Conservation (phyloP, 2,113 vertebrate genomes). For the Smithornis capensis region DNA sequence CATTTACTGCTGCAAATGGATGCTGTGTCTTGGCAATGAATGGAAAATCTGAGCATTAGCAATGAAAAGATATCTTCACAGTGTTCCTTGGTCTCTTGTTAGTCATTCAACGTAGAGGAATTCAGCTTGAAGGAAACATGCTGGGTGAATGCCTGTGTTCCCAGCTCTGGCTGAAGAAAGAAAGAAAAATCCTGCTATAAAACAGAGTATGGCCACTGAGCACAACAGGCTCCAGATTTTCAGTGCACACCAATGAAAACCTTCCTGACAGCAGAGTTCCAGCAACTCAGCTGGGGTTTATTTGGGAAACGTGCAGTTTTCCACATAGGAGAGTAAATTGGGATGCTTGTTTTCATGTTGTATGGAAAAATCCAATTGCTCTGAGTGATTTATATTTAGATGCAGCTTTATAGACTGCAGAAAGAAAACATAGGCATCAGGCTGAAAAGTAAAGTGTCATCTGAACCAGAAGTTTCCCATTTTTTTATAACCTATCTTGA, state of each 20-base stretch:
- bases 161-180: not conserved
- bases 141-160: constrained; percentile 43
- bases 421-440: not conserved
- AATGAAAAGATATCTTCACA: constrained; percentile 57
- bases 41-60: constrained; percentile 45
- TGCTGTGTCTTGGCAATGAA: constrained; percentile 46
- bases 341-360: not conserved
- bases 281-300: not conserved
- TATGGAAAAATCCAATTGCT: not conserved
- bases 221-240: not conserved
- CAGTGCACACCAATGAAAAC: not conserved
- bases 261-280: not conserved
- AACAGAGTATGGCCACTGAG: not conserved
- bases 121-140: not conserved
- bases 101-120: constrained; percentile 9
- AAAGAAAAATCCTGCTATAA: not conserved
- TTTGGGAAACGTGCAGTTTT: not conserved
- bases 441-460: not conserved
- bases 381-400: not conserved
- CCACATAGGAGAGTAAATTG: not conserved
- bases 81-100: constrained; percentile 40
- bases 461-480: not conserved
- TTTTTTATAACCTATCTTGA: not conserved
- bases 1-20: constrained; percentile 70
- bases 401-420: not conserved